These are phyloP conservation scores for Alfaro cultratus DNA, from an alignment of 2,797 vertebrate species.

Conservation along the genomic window DNA sequence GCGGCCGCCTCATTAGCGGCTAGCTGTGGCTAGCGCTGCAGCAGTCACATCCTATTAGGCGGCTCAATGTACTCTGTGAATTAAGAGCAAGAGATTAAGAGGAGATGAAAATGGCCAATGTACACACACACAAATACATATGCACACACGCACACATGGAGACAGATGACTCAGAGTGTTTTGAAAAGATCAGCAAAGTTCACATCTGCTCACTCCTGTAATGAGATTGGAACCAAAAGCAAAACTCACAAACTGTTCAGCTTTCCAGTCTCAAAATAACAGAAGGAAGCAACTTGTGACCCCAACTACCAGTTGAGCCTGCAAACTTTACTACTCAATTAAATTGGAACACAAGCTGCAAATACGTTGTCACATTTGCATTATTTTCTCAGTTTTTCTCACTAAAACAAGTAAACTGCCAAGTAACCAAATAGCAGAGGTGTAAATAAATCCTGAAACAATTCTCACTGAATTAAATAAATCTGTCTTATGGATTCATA, in stretches of 20 bases:
- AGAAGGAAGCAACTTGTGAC: background rate
- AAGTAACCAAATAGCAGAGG: background rate
- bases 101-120: conserved; percentile 71
- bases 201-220: conserved; percentile 39
- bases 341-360: background rate
- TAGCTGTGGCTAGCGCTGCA: conserved; percentile 65
- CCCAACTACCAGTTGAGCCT: background rate
- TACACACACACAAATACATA: conserved; percentile 6
- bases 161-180: conserved; percentile 22
- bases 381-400: background rate
- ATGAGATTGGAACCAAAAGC: conserved; percentile 40
- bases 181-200: conserved; percentile 33
- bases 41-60: conserved; percentile 79
- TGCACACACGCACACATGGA: conserved; percentile 12
- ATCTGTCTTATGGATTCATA: background rate
- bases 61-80: conserved; percentile 79
- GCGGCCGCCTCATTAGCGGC: conserved; percentile 76
- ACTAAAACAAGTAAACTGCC: background rate
- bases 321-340: background rate
- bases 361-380: background rate
- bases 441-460: background rate
- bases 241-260: background rate
- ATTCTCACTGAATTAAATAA: background rate
- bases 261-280: background rate
- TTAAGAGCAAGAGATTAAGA: conserved; percentile 79